phyloP scores from a whole-genome alignment of 37 sponge, comb jelly and placozoan genomes.

The Petrosia ficiformis region DNA sequence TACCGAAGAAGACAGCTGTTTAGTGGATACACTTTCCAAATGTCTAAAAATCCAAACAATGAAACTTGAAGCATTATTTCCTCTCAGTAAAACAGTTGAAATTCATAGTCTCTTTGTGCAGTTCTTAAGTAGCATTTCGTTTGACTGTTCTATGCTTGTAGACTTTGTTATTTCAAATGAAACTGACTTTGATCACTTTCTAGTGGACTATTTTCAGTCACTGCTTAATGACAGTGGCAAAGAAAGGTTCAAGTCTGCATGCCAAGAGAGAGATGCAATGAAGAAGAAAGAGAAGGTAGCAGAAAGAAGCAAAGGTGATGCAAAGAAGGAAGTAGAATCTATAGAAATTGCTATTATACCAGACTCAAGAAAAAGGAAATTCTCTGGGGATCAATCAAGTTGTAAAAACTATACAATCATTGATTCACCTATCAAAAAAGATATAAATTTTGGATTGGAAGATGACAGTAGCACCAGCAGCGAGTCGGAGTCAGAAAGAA shows the following conservation, averaged over 20 bases:
- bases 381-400: no score
- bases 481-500: no score
- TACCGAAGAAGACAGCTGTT: slow-evolving; percentile 39
- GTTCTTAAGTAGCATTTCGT: slow-evolving; percentile 28
- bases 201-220: slow-evolving; percentile 26
- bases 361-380: no score
- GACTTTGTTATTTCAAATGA: slow-evolving; percentile 52
- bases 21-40: slow-evolving; percentile 30
- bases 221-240: neutral
- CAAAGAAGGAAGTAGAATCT: neutral
- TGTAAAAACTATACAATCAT: no score
- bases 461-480: no score
- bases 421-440: no score
- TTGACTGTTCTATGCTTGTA: slow-evolving; percentile 43
- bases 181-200: slow-evolving; percentile 26
- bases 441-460: no score
- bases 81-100: neutral
- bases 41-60: neutral
- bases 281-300: neutral
- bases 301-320: neutral
- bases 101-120: slow-evolving; percentile 29
- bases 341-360: no score
- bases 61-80: neutral
- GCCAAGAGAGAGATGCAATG: neutral
- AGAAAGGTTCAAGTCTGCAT: neutral